These are phyloP conservation scores for Drosophila fulvimacula DNA, from an alignment of 2,888 invertebrate species.

Conservation along the genomic window DNA sequence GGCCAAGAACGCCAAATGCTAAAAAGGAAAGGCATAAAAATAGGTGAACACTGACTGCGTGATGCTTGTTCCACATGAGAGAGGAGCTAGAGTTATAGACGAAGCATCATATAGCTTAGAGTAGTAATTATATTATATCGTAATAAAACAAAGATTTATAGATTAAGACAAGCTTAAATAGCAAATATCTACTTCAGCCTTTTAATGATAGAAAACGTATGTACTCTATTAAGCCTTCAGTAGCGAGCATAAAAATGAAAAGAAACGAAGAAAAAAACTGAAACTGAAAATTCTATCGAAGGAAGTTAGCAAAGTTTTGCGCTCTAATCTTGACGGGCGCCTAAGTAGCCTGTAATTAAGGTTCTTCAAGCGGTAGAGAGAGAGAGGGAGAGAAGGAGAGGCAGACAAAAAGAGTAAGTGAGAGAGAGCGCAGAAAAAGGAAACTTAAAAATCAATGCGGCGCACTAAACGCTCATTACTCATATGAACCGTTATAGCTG, in stretches of 20 bases:
- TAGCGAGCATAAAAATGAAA: not conserved
- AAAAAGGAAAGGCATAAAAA: constrained; percentile 5
- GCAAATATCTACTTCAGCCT: not conserved
- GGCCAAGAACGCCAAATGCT: constrained; percentile 10
- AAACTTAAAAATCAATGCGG: constrained; percentile 72
- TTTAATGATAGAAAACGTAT: not conserved
- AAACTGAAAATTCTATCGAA: constrained; percentile 26
- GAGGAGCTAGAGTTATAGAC: not conserved
- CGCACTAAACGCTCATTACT: constrained; percentile 74
- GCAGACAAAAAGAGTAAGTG: not conserved
- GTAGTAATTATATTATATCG: not conserved
- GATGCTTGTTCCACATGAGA: not conserved
- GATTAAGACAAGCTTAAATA: no score
- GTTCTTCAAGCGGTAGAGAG: constrained; percentile 19
- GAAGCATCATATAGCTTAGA: not conserved
- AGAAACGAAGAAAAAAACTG: constrained; percentile 11
- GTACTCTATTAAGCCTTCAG: not conserved
- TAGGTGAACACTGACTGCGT: not conserved
- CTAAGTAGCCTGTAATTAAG: constrained; percentile 66
- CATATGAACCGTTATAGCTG: constrained; percentile 51
- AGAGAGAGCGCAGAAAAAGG: not conserved
- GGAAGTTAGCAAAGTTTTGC: constrained; percentile 51
- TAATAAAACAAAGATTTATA: no score
- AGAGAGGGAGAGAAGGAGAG: not conserved
- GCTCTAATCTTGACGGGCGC: constrained; percentile 65